Evolutionary conservation across 2,888 invertebrate species (phyloP).

Genomic region (Fragum fragum): DNA sequence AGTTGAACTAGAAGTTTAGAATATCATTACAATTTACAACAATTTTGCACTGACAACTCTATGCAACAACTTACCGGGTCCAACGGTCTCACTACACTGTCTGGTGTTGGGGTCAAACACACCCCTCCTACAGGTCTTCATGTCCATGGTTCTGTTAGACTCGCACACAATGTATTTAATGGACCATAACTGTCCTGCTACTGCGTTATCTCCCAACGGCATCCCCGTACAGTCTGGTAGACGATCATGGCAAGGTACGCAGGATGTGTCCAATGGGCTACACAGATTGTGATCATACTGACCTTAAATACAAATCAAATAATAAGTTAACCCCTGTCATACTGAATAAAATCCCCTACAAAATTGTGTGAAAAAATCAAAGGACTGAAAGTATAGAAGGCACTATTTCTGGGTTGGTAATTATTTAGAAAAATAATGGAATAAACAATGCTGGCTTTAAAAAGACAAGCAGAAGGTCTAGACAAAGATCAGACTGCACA

Average conservation of each 20-base stretch:
- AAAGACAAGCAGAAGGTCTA: too few relatives aligned
- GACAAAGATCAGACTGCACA: too few relatives aligned
- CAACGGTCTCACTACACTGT: conserved; percentile 50
- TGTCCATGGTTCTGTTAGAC: conserved; percentile 61
- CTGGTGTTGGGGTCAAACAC: conserved; percentile 59
- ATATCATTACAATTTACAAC: too few relatives aligned
- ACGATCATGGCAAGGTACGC: conserved; percentile 67
- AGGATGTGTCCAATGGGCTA: conserved; percentile 42
- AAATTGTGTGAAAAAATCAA: too few relatives aligned
- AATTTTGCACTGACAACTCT: too few relatives aligned
- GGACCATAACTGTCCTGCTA: conserved; percentile 62
- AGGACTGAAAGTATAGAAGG: too few relatives aligned
- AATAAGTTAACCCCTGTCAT: too few relatives aligned
- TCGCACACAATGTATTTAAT: conserved; percentile 60
- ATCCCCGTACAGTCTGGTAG: conserved; percentile 63
- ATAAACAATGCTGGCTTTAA: too few relatives aligned
- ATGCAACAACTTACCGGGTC: conserved; percentile 48
- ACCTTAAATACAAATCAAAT: conserved; percentile 59
- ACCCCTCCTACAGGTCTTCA: conserved; percentile 51
- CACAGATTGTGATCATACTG: conserved; percentile 68
- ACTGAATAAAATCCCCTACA: too few relatives aligned
- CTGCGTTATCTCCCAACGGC: conserved; percentile 61
- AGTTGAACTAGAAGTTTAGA: too few relatives aligned
- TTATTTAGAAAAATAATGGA: too few relatives aligned
- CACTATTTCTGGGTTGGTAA: too few relatives aligned